Base-by-base conservation (phyloP, 2,113 vertebrate species). In the Bucco capensis region DNA sequence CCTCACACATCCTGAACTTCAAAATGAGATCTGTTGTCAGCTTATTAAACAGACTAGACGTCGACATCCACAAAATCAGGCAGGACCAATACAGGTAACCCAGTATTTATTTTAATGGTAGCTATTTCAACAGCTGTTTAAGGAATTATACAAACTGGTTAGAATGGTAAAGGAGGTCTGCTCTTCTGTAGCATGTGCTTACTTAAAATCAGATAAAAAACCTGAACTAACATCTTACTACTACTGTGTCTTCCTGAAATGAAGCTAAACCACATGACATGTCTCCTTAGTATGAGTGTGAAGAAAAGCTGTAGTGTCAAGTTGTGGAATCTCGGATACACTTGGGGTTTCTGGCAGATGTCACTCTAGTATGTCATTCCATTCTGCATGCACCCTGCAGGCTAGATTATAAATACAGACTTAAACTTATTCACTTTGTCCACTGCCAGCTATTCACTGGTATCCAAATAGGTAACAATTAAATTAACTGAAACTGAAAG, bases 1-100 rank as follows among this genome's bases (percentile, higher is more conserved):
- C 78, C 98, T 99, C 90, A 98, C 98, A 18, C 99, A 99, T 89
- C 98, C 98, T 2, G 99, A 99, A 97, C 98, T 99, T 54, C 99
- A 99, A 97, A 99, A 99, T 82, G 99, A 99, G 97, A 98, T 99
- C 89, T 99, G 98, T 94, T 99, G 99, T 94, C 99, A 99, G 89
- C 98, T 99, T 81, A 98, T 99, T 95, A 99, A 99, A 92, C 99
- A 99, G 97, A 99, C 99, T 30, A 97, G 98, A 93, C 98, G 97
- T 96, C 98, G 98, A 87, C 98, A 99, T 90, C 98, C 97, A 3
- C 98, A 98, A 40, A 98, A 98, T 61, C 98, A 98, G 25, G 95
- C 98, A 38, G 98, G 98, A 94, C 98, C 98, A 9, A 86, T 99
- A 95, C 99, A 99, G 99, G 99, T 99, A 95, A 73, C 8, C 18